Evolutionary conservation across 2,888 invertebrate genomes (phyloP), one percentile per base, ranked within the genome.

Genomic region (Sesia bembeciformis): DNA sequence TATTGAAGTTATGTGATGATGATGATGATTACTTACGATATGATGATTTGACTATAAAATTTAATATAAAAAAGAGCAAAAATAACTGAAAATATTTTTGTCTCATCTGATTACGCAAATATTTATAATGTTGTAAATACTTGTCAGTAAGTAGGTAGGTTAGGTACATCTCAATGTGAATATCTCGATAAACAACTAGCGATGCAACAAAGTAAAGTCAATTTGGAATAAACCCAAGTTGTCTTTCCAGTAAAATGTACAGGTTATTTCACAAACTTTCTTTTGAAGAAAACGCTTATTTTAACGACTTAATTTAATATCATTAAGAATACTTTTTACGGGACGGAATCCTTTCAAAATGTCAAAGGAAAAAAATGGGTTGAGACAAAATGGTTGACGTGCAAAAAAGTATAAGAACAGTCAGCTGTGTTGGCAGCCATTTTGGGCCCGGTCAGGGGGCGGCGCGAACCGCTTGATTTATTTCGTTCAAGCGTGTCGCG

Each of bases 401-500:
- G 72, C 71, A 72, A 81, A 82, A 76, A 78, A 78, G 72, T 54
- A 60, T 57, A 60, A 56, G 68, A 68, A 67, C 67, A 72, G 76
- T 81, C 83, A 81, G 81, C 81, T 82, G 84, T 74, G 69, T 58
- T 62, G 73, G 85, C 79, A 87, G 87, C 87, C 87, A 87, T 69
- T 87, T 88, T 84, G 63, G 68, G 69, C 59, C 71, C 68, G 64
- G 63, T 63, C 64, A 77, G 73, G 82, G 79, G 76, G 76, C 76
- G 74, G 70, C 61, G 70, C 70, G 61, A 71, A 73, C 64, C 62
- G 67, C 62, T 70, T 84, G 83, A 85, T 85, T 84, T 84, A 84
- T 83, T 76, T 68, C 66, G 58, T 64, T 68, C 67, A 75, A 67
- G 68, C 70, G 67, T 68, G 67, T 64, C 72, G 23, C 23, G 23